Conservation (phyloP, 1,140 invertebrate species). For the Sminthurinus signatus region DNA sequence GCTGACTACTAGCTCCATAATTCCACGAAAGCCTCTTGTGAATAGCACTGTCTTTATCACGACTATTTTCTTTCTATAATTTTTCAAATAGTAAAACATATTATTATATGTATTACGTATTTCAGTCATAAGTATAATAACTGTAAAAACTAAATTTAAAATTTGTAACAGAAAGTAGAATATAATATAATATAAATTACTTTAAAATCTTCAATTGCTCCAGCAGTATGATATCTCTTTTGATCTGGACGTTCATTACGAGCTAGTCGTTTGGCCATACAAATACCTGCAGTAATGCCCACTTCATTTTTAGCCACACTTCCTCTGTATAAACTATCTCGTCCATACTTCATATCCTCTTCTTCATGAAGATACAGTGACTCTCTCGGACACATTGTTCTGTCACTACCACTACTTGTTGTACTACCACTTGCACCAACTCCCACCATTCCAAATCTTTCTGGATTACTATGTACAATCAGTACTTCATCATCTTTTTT, state of each 20-base stretch:
- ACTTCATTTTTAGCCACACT: neutral
- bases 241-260: slow-evolving; percentile 50
- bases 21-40: slow-evolving; percentile 63
- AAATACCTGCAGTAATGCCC: slow-evolving; percentile 3
- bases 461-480: slow-evolving; percentile 30
- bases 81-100: too few relatives aligned
- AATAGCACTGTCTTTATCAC: slow-evolving; percentile 52
- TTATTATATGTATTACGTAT: too few relatives aligned
- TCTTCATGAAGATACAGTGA: too few relatives aligned
- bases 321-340: neutral
- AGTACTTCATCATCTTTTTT: slow-evolving; percentile 20
- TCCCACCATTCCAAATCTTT: neutral
- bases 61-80: slow-evolving; percentile 52
- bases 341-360: too few relatives aligned
- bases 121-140: neutral
- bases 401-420: too few relatives aligned
- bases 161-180: too few relatives aligned
- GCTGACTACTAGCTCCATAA: slow-evolving; percentile 45
- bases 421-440: neutral
- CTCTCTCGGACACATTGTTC: too few relatives aligned
- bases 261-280: slow-evolving; percentile 48
- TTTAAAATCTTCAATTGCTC: slow-evolving; percentile 60
- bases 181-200: too few relatives aligned
- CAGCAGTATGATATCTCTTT: slow-evolving; percentile 58
- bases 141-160: too few relatives aligned